These are phyloP conservation scores for Sturnira hondurensis DNA, from an alignment of 2,113 vertebrate genomes.

Conservation along the genomic window DNA sequence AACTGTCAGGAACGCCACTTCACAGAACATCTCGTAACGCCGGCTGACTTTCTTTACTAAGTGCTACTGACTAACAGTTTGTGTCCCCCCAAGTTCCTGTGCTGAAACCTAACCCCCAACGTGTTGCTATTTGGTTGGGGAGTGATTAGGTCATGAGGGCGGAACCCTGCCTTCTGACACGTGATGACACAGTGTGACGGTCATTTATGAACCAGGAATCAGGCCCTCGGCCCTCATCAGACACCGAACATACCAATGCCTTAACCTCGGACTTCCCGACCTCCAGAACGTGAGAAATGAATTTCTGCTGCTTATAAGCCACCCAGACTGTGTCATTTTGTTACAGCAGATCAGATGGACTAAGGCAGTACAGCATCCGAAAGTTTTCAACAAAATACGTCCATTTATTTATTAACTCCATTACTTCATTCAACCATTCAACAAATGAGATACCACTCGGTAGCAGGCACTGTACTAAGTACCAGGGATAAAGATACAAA, in stretches of 20 bases:
- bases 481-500: background rate
- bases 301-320: background rate
- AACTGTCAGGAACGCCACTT: background rate
- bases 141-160: background rate
- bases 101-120: background rate
- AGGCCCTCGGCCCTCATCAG: background rate
- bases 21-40: rapidly evolving
- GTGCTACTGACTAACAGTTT: background rate
- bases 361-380: background rate
- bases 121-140: background rate
- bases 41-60: background rate
- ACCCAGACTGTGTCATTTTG: background rate
- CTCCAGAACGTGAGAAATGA: background rate
- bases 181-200: background rate
- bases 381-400: background rate
- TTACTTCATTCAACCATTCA: background rate
- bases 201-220: background rate
- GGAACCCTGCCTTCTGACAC: background rate
- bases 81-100: background rate
- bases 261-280: background rate
- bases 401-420: background rate
- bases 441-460: background rate
- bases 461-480: background rate
- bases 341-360: background rate
- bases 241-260: too few species aligned